Conservation (phyloP, 2,797 vertebrate species). For the Poliocrania exsul region DNA sequence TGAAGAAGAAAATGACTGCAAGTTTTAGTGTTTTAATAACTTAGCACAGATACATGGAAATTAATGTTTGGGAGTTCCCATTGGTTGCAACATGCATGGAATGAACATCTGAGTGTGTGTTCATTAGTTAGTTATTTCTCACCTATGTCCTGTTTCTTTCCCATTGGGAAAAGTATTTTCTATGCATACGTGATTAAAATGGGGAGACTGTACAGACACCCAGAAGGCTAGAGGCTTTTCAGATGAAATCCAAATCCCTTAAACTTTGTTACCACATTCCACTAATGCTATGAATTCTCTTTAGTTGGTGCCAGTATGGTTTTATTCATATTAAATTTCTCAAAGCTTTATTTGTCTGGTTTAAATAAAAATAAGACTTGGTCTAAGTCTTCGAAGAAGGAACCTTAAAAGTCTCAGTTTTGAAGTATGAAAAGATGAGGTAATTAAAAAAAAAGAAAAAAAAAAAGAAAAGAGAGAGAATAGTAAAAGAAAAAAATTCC, state of each 20-base stretch:
- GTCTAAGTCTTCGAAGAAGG: not conserved
- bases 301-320: not conserved
- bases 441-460: not conserved
- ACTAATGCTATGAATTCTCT: not conserved
- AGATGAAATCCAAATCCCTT: not conserved
- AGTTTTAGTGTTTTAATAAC: not conserved
- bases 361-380: not conserved
- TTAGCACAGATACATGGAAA: not conserved
- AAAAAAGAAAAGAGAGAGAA: not conserved
- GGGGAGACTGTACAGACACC: not conserved
- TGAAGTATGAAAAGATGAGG: not conserved
- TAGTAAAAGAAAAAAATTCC: fast-evolving
- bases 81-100: not conserved
- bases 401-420: not conserved
- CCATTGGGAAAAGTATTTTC: not conserved
- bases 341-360: not conserved
- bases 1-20: not conserved
- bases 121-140: not conserved
- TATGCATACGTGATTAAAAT: not conserved
- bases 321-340: not conserved
- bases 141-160: not conserved
- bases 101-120: not conserved
- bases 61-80: fast-evolving
- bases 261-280: not conserved
- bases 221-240: not conserved